These are phyloP conservation scores for Hydraecia micacea DNA, from an alignment of 2,888 invertebrate genomes.

Conservation along the genomic window DNA sequence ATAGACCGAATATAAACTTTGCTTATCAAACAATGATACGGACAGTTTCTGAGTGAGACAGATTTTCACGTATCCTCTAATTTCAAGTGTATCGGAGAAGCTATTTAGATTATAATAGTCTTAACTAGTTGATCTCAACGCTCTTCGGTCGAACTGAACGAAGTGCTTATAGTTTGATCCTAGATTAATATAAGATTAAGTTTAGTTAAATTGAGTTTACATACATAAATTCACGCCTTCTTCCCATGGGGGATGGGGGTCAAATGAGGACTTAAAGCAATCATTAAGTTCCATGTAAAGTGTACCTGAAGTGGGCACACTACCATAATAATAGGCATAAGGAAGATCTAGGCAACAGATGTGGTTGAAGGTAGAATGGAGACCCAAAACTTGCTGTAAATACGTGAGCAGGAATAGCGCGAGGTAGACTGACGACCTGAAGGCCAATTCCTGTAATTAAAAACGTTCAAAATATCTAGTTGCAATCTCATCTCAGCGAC, in stretches of 20 bases:
- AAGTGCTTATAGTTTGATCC: slow-evolving; percentile 9
- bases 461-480: too few relatives aligned
- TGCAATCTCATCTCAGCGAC: too few relatives aligned
- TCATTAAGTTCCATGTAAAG: neutral
- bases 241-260: neutral
- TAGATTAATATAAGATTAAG: slow-evolving; percentile 1
- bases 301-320: neutral
- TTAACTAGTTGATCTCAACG: slow-evolving; percentile 10
- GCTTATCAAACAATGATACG: slow-evolving; percentile 3
- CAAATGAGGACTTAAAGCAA: neutral
- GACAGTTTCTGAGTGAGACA: slow-evolving; percentile 4
- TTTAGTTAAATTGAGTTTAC: slow-evolving; percentile 9
- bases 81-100: slow-evolving; percentile 8
- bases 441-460: too few relatives aligned
- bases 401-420: neutral
- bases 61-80: neutral
- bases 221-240: too few relatives aligned
- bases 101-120: slow-evolving; percentile 1
- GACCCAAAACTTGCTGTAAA: neutral
- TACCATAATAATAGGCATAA: too few relatives aligned
- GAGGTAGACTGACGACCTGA: neutral
- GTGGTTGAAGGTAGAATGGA: too few relatives aligned
- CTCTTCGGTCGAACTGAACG: neutral
- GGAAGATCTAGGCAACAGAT: neutral
- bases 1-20: slow-evolving; percentile 14